Percentiles rank a stretch among this genome's conserved stretches.
Conservation (phyloP, 2,113 vertebrate genomes). For the Mustelus asterias region DNA sequence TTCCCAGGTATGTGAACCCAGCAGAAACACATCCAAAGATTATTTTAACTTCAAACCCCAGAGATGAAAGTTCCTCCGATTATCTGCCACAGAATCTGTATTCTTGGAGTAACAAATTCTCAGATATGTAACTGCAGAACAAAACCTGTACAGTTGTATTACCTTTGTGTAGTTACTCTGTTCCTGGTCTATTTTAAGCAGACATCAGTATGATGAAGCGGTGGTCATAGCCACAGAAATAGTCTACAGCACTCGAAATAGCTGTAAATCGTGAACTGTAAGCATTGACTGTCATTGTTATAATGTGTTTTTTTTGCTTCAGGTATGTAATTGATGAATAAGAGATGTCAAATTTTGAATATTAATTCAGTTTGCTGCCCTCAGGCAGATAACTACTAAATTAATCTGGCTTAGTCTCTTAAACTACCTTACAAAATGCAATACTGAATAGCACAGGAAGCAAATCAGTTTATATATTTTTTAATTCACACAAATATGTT, state of each 20-base stretch:
- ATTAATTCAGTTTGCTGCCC: not conserved
- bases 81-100: not conserved
- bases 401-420: not conserved
- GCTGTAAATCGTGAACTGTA: not conserved
- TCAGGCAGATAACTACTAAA: not conserved
- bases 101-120: not conserved
- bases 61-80: not conserved
- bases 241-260: not conserved
- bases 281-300: not conserved
- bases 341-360: slow-evolving; percentile 6
- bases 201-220: not conserved
- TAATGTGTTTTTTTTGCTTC: not conserved
- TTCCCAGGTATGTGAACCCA: not conserved
- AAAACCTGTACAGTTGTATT: no score
- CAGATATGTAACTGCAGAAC: not conserved
- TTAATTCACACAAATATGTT: not conserved
- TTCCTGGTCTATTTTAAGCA: not conserved
- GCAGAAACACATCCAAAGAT: not conserved
- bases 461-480: not conserved
- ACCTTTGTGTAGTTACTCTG: not conserved
- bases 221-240: not conserved
- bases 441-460: not conserved
- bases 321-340: not conserved
- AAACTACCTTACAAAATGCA: not conserved
- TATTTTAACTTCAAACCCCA: not conserved